Base-by-base conservation (phyloP, 2,888 invertebrate species). In the Harmothoe impar region DNA sequence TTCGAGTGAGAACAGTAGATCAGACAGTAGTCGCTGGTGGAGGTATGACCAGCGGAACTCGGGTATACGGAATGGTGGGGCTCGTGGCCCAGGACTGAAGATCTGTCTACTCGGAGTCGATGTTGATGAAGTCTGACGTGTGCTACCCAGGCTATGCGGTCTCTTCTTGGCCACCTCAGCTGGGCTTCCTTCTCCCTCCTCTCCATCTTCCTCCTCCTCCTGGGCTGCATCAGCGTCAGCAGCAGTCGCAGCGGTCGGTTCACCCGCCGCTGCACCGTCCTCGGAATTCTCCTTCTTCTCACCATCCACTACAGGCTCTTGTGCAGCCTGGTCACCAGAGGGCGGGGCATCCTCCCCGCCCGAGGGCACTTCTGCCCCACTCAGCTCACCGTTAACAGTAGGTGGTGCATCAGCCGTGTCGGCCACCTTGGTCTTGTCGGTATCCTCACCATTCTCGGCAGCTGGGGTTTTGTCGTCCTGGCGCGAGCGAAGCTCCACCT, bases 41-140 rank as follows among this genome's bases (percentile, higher is more conserved):
- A 99, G 98, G 96, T 98, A 98, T 0, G 99, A 99, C 99, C 99
- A 99, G 94, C 99, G 98, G 96, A 99, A 99, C 96, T 99, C 99
- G 35, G 99, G 99, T 95, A 99, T 99, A 93, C 99, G 97, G 96
- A 99, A 99, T 1, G 99, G 95, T 72, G 95, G 95, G 15, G 95
- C 95, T 51, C 95, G 92, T 0, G 95, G 95, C 54, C 95, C 96
- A 5, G 95, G 95, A 91, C 94, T 95, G 92, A 95, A 95, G 90
- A 95, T 94, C 90, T 94, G 94, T 84, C 94, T 92, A 52, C 89
- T 91, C 0, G 99, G 33, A 98, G 99, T 94, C 98, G 97, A 90
- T 98, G 98, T 62, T 98, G 98, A 7, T 98, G 98, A 91, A 23
- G 78, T 35, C 29, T 51, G 43, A 0, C 56, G 52, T 7, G 86